Conservation (phyloP, 2,113 vertebrate genomes). For the Lonchura striata region DNA sequence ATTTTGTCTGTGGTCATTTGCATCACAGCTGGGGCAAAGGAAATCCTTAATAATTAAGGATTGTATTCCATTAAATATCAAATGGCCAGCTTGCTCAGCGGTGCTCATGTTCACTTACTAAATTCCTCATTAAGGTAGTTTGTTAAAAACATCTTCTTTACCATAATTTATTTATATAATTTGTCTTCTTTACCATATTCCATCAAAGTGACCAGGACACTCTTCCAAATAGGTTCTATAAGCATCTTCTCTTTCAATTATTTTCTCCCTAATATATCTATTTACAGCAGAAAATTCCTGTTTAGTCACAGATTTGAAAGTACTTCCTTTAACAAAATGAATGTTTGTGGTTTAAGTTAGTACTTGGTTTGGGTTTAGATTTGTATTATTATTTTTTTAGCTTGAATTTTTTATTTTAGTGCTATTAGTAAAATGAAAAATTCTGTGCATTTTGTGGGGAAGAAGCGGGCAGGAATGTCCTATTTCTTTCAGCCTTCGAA, state of each 20-base stretch:
- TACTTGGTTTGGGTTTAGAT: background rate
- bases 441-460: rapidly evolving
- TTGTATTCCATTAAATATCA: background rate
- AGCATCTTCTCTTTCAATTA: background rate
- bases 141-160: background rate
- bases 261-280: background rate
- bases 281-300: background rate
- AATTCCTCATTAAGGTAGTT: background rate
- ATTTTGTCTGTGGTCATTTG: background rate
- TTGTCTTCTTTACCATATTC: background rate
- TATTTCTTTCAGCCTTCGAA: rapidly evolving
- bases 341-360: background rate
- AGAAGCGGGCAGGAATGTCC: background rate
- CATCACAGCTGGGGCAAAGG: background rate
- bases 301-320: background rate
- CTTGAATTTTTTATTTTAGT: background rate
- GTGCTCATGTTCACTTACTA: background rate
- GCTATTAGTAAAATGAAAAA: background rate
- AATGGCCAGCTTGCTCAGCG: background rate
- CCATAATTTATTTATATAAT: background rate
- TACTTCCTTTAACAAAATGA: background rate
- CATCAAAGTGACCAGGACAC: background rate
- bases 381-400: background rate
- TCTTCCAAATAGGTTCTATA: background rate
- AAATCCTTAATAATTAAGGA: background rate